A percentile compares a stretch with the other conserved stretches of the same genome.
Evolutionary conservation across 2,888 invertebrate species (phyloP).

Genomic region (Acanthosoma haemorrhoidale): DNA sequence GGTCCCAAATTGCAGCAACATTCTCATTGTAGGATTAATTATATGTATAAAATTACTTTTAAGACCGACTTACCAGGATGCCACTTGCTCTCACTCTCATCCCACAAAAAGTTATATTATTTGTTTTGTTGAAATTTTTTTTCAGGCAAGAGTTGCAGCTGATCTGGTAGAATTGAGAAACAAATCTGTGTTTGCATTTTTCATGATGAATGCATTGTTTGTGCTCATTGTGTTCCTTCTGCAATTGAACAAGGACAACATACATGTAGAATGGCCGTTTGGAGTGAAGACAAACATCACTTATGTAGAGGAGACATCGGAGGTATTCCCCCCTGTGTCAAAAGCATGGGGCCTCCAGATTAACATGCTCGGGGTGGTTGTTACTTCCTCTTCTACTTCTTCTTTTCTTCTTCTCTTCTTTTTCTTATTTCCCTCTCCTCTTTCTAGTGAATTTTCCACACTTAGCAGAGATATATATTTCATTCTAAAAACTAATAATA

Average conservation of each 20-base stretch:
- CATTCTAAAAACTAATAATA: background rate
- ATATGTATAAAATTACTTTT: background rate
- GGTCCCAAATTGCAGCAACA: conserved; percentile 8
- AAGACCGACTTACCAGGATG: conserved; percentile 25
- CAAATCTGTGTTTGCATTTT: conserved; percentile 95
- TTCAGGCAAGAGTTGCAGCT: conserved; percentile 79
- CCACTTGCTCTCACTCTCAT: conserved; percentile 22
- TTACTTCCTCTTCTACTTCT: background rate
- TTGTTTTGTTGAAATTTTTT: conserved; percentile 46
- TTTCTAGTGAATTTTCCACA: conserved; percentile 7
- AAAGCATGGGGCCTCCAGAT: conserved; percentile 29
- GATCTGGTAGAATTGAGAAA: conserved; percentile 93
- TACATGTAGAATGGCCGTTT: conserved; percentile 95
- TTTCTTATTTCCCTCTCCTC: background rate
- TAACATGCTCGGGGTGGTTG: conserved; percentile 30
- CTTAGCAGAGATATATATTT: conserved; percentile 24
- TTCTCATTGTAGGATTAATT: background rate
- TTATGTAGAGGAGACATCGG: conserved; percentile 84
- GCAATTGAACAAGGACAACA: conserved; percentile 97
- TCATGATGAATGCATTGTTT: conserved; percentile 99
- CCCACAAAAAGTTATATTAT: background rate
- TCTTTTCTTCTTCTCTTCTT: conserved; percentile 14
- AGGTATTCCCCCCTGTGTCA: conserved; percentile 56
- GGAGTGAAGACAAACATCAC: conserved; percentile 93
- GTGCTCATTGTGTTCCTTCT: conserved; percentile 97